phyloP scores from a whole-genome alignment of 2,888 invertebrate species.

The Congeria kusceri region DNA sequence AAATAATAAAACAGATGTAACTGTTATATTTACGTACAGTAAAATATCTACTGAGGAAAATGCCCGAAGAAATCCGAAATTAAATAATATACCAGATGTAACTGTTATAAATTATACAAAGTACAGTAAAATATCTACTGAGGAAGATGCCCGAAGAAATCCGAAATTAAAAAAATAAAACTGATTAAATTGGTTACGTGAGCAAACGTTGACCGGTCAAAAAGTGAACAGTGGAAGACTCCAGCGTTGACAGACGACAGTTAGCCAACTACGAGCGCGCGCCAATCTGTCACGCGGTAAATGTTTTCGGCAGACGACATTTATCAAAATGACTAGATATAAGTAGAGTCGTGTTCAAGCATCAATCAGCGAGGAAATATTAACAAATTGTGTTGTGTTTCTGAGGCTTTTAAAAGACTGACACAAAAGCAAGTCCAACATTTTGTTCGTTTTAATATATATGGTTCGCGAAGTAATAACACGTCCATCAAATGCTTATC shows the following conservation, averaged over 20 bases:
- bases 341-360: conserved; percentile 50
- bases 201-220: neutral
- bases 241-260: conserved; percentile 49
- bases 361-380: conserved; percentile 51
- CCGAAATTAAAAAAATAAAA: too few species aligned
- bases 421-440: conserved; percentile 20
- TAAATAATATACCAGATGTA: too few species aligned
- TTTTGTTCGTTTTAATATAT: conserved; percentile 9
- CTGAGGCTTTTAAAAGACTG: conserved; percentile 30
- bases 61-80: too few species aligned
- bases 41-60: too few species aligned
- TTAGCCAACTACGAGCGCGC: conserved; percentile 53
- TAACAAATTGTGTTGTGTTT: conserved; percentile 38
- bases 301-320: conserved; percentile 63
- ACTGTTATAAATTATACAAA: too few species aligned
- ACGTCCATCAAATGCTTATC: conserved; percentile 16
- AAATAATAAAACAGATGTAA: too few species aligned
- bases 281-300: conserved; percentile 61
- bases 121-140: too few species aligned
- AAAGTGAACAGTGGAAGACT: neutral
- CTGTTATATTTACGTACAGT: too few species aligned
- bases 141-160: too few species aligned
- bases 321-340: conserved; percentile 60
- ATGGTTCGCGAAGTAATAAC: conserved; percentile 29
- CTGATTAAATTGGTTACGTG: too few species aligned